These are phyloP conservation scores for Zygothrica quintamaculata DNA, from an alignment of 2,888 invertebrate species.

Conservation along the genomic window DNA sequence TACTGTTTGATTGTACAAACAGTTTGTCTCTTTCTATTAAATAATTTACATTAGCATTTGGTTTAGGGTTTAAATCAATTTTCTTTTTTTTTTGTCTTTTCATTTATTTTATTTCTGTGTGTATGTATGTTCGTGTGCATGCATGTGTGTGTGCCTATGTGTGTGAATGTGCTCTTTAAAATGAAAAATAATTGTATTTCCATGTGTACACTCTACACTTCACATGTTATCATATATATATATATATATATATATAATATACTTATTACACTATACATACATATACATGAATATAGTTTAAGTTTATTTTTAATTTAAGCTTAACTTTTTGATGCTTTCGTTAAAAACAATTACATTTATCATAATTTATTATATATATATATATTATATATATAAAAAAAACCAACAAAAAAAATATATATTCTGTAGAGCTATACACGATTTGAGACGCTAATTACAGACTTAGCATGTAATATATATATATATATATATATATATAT, in stretches of 20 bases:
- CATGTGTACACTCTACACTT: no score
- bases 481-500: no score
- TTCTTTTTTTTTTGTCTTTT: no score
- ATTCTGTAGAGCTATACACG: neutral
- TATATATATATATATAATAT: neutral
- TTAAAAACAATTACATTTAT: no score
- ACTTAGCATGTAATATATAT: conserved; percentile 5
- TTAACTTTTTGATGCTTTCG: neutral
- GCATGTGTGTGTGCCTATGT: no score
- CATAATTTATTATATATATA: neutral
- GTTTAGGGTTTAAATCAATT: conserved; percentile 36
- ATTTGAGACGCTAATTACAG: neutral
- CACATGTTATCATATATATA: neutral
- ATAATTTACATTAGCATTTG: conserved; percentile 70
- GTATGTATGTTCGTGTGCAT: neutral
- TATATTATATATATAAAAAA: neutral
- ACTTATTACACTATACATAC: neutral
- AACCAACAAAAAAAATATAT: neutral
- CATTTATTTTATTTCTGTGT: conserved; percentile 2
- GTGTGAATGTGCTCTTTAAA: no score
- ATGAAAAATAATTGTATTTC: no score
- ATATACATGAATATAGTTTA: neutral
- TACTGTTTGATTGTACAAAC: conserved; percentile 29
- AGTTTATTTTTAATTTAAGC: no score
- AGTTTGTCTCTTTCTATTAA: conserved; percentile 27